Evolutionary conservation across 2,888 invertebrate species (phyloP).

Genomic region (Drosophila rubida): DNA sequence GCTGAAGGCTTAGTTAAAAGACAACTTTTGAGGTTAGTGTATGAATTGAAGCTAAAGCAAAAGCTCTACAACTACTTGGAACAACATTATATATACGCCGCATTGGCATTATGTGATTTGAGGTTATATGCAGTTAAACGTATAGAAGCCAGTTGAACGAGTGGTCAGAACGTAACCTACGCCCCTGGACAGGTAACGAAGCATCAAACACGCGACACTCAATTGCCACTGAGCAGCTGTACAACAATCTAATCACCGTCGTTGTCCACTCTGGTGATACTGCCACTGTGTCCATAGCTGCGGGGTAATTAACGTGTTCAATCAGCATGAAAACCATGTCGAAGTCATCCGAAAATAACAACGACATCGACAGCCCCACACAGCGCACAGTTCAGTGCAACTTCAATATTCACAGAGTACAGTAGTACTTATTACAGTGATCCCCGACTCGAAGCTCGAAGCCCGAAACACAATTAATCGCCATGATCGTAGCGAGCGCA

Average conservation of each 20-base stretch:
- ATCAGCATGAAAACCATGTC: slow-evolving; percentile 84
- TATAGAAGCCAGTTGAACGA: not conserved
- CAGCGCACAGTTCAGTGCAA: slow-evolving; percentile 50
- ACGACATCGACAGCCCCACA: slow-evolving; percentile 40
- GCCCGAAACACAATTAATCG: slow-evolving; percentile 25
- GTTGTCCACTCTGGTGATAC: slow-evolving; percentile 39
- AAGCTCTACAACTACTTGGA: not conserved
- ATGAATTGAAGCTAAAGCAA: too few species aligned
- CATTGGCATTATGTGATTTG: slow-evolving; percentile 1
- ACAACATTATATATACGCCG: not conserved
- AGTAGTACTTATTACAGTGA: slow-evolving; percentile 22
- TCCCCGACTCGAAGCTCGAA: not conserved
- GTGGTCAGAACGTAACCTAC: slow-evolving; percentile 25
- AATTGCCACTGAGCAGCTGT: slow-evolving; percentile 58
- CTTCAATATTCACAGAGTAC: slow-evolving; percentile 40
- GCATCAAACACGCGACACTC: slow-evolving; percentile 77
- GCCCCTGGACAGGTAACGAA: slow-evolving; percentile 67
- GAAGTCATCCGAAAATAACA: slow-evolving; percentile 64
- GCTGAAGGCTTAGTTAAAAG: too few species aligned
- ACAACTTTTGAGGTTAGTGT: not conserved
- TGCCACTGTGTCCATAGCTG: slow-evolving; percentile 28
- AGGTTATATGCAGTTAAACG: slow-evolving; percentile 5
- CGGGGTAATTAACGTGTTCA: slow-evolving; percentile 81
- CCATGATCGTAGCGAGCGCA: slow-evolving; percentile 48
- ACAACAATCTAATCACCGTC: slow-evolving; percentile 53